Evolutionary conservation across 2,888 invertebrate genomes (phyloP), one percentile per base, ranked within the genome.

Genomic region (Rhyacophila evoluta): DNA sequence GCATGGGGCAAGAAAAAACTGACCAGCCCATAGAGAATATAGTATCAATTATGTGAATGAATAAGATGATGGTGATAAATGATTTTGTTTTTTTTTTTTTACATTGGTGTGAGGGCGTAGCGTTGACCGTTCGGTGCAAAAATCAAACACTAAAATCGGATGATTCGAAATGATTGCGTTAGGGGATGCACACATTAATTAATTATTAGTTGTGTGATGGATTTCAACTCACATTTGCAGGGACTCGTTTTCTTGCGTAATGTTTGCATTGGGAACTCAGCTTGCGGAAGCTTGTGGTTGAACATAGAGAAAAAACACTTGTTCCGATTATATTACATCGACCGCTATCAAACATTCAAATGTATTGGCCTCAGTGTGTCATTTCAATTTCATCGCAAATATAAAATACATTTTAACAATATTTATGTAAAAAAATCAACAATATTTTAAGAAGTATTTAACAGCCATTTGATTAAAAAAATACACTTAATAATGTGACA

Each of bases 231-330:
- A 96, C 96, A 96, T 93, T 97, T 96, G 90, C 95, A 94, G 87
- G 96, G 96, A 91, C 96, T 96, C 87, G 95, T 96, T 92, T 95
- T 95, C 92, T 96, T 96, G 88, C 97, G 92, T 89, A 97, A 92
- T 86, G 96, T 96, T 94, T 97, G 96, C 96, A 97, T 96, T 88
- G 89, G 89, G 88, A 90, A 89, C 86, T 90, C 90, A 85, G 88
- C 77, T 77, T 82, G 87, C 84, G 89, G 88, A 87, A 90, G 87
- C 89, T 90, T 89, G 89, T 89, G 89, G 88, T 89, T 89, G 87
- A 90, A 89, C 90, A 90, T 90, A 77, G 83, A 72, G 69, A 79
- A 75, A 75, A 75, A 76, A 79, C 79, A 73, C 76, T 79, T 41
- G 75, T 73, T 69, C 75, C 75, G 74, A 78, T 78, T 78, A 78